Evolutionary conservation across 1,140 invertebrate species (phyloP).

Genomic region (Drosophila subobscura): DNA sequence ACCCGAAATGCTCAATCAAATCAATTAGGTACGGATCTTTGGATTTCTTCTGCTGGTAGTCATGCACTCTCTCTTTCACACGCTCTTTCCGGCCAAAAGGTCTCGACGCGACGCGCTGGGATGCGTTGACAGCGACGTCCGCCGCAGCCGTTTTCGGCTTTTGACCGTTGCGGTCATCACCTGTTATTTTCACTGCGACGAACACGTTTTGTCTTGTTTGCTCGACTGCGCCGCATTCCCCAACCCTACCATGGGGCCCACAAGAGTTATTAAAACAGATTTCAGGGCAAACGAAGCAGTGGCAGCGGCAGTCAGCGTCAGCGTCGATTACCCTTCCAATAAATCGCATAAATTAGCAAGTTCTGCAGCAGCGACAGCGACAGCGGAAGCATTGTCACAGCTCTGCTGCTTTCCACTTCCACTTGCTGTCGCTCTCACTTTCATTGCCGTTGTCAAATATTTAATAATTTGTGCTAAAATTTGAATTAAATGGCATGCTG

Average conservation of each 20-base stretch:
- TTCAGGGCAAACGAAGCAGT: slow-evolving; percentile 46
- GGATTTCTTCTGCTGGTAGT: too few species aligned
- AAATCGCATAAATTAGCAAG: slow-evolving; percentile 75
- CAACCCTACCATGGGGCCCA: slow-evolving; percentile 44
- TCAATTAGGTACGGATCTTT: too few species aligned
- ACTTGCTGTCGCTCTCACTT: slow-evolving; percentile 64
- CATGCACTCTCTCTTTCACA: slow-evolving; percentile 8
- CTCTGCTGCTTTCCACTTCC: slow-evolving; percentile 35
- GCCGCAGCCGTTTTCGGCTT: slow-evolving; percentile 22
- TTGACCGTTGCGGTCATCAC: slow-evolving; percentile 49
- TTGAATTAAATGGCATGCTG: slow-evolving; percentile 60
- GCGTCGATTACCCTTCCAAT: slow-evolving; percentile 53
- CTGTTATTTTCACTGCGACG: slow-evolving; percentile 71
- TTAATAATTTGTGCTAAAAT: slow-evolving; percentile 80
- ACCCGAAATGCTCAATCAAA: too few species aligned
- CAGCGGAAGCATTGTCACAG: slow-evolving; percentile 56
- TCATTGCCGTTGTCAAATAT: slow-evolving; percentile 71
- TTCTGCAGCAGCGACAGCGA: slow-evolving; percentile 41
- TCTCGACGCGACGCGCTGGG: neutral
- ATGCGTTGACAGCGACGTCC: too few species aligned
- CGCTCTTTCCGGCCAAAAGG: slow-evolving; percentile 11
- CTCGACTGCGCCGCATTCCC: slow-evolving; percentile 6
- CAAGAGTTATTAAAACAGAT: slow-evolving; percentile 61
- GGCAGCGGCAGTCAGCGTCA: slow-evolving; percentile 12
- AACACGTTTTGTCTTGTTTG: slow-evolving; percentile 63